A percentile compares a stretch with the other conserved stretches of the same genome.
Evolutionary conservation across 2,888 invertebrate genomes (phyloP).

Genomic region (Cataglyphis altisquamis): DNA sequence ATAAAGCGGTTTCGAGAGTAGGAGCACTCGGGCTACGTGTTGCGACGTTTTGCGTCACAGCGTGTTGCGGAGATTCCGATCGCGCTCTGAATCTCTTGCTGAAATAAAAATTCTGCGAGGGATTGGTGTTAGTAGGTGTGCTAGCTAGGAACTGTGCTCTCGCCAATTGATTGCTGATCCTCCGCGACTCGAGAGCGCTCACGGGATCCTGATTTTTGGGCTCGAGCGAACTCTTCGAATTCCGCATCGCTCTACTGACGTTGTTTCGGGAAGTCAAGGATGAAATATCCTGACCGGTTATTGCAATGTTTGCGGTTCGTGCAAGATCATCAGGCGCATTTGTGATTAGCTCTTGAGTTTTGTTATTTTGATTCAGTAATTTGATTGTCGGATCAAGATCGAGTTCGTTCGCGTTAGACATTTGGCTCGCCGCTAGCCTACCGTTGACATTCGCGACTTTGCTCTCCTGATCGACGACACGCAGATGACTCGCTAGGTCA

Average conservation of each 20-base stretch:
- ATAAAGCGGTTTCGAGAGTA: constrained; percentile 84
- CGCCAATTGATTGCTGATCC: constrained; percentile 82
- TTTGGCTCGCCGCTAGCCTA: constrained; percentile 2
- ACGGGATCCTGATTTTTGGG: constrained; percentile 61
- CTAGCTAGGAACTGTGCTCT: constrained; percentile 83
- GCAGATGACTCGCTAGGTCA: constrained; percentile 45
- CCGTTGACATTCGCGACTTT: neutral
- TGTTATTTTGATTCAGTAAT: neutral
- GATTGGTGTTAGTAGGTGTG: constrained; percentile 67
- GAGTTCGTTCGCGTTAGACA: neutral
- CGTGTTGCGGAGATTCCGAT: constrained; percentile 83
- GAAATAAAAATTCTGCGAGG: constrained; percentile 70
- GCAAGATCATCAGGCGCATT: neutral
- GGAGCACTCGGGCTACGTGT: constrained; percentile 83
- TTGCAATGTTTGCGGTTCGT: neutral
- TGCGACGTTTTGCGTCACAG: constrained; percentile 77
- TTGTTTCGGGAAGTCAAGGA: constrained; percentile 6
- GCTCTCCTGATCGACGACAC: neutral
- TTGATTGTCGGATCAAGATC: neutral
- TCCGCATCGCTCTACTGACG: constrained; percentile 15
- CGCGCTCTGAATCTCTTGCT: constrained; percentile 82
- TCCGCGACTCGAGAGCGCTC: constrained; percentile 79
- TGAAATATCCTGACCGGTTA: constrained; percentile 12
- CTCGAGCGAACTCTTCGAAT: constrained; percentile 52
- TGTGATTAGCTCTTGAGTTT: neutral